Evolutionary conservation across 2,113 vertebrate species (phyloP).

Genomic region (Trematocara zebra): DNA sequence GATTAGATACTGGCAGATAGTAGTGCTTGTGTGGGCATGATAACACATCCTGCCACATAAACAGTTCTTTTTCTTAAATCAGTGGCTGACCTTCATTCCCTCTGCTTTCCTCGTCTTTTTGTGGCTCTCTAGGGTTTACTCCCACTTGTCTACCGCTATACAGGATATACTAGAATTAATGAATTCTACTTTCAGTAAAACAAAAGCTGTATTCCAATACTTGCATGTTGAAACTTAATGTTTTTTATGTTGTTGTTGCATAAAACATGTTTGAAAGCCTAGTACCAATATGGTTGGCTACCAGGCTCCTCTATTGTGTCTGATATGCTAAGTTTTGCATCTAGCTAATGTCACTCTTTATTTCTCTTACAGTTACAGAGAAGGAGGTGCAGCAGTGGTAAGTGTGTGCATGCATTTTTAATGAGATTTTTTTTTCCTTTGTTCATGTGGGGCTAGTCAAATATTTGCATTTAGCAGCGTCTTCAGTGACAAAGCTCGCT

Average conservation of each 20-base stretch:
- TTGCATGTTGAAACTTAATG: neutral
- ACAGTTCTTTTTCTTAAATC: slow-evolving; percentile 13
- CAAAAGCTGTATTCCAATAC: neutral
- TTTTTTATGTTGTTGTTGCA: neutral
- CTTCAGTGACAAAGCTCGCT: neutral
- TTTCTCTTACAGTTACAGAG: slow-evolving; percentile 86
- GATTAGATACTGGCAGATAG: slow-evolving; percentile 35
- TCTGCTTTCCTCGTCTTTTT: neutral
- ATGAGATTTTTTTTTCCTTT: neutral
- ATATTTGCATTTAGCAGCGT: neutral
- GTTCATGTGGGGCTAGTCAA: neutral
- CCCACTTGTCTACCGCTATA: neutral
- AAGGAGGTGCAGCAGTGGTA: slow-evolving; percentile 96
- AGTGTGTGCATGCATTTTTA: slow-evolving; percentile 65
- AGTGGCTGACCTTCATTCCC: slow-evolving; percentile 4
- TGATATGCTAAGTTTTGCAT: neutral
- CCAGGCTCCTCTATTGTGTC: neutral
- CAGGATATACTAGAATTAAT: neutral
- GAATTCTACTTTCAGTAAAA: neutral
- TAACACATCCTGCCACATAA: slow-evolving; percentile 16
- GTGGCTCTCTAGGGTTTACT: slow-evolving; percentile 3
- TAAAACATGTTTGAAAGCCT: slow-evolving; percentile 5
- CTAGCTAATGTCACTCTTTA: slow-evolving; percentile 29
- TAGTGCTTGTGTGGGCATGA: slow-evolving; percentile 31
- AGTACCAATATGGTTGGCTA: slow-evolving; percentile 19